Evolutionary conservation across 2,888 invertebrate species (phyloP).

Genomic region (Labia minor): DNA sequence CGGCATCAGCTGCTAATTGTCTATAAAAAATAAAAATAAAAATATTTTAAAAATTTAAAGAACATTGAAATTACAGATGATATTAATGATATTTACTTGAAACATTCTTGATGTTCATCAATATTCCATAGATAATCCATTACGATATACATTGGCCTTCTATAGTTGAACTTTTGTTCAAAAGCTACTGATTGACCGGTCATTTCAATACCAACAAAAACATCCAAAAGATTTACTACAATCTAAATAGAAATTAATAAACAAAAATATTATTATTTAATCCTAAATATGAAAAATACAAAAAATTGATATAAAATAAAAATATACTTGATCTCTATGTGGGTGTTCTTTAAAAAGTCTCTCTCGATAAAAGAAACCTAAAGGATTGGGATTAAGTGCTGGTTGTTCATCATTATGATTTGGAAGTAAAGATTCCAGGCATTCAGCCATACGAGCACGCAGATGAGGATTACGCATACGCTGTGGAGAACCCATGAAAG

Average conservation of each 20-base stretch:
- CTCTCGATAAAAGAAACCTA: slow-evolving; percentile 49
- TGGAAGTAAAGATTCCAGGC: slow-evolving; percentile 76
- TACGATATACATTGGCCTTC: slow-evolving; percentile 87
- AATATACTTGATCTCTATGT: slow-evolving; percentile 50
- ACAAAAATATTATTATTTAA: background rate
- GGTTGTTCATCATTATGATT: slow-evolving; percentile 48
- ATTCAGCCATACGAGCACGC: slow-evolving; percentile 80
- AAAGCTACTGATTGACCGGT: slow-evolving; percentile 92
- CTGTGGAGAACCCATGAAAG: slow-evolving; percentile 76
- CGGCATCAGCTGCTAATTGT: slow-evolving; percentile 64
- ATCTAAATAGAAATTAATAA: slow-evolving; percentile 44
- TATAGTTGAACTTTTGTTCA: slow-evolving; percentile 93
- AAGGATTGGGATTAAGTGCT: slow-evolving; percentile 35
- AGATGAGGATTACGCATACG: slow-evolving; percentile 84
- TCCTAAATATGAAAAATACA: slow-evolving; percentile 17
- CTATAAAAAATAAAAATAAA: slow-evolving; percentile 38
- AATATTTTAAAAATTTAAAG: background rate
- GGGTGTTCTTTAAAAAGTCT: slow-evolving; percentile 65
- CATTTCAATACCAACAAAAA: slow-evolving; percentile 97
- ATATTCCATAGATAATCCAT: slow-evolving; percentile 86
- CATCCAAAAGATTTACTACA: slow-evolving; percentile 68
- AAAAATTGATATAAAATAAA: slow-evolving; percentile 16
- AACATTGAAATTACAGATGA: background rate
- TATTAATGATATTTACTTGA: slow-evolving; percentile 44
- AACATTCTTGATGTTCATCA: slow-evolving; percentile 61